These are phyloP conservation scores for Deroplatys truncata DNA, from an alignment of 2,888 invertebrate genomes.

Conservation along the genomic window DNA sequence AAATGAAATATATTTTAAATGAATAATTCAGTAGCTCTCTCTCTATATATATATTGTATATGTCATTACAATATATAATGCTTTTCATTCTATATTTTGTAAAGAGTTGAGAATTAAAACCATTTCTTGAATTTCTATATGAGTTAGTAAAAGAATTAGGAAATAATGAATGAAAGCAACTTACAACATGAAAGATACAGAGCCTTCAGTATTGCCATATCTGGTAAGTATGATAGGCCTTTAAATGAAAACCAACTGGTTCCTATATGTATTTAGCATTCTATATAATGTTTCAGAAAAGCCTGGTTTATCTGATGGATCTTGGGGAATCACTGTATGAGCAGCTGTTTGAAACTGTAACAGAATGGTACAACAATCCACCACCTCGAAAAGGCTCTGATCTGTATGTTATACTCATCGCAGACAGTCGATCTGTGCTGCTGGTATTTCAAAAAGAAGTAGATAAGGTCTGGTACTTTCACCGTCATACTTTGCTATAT, in stretches of 20 bases:
- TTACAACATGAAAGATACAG: too few relatives aligned
- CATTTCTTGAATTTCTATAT: too few relatives aligned
- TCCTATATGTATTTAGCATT: background rate
- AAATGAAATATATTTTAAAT: background rate
- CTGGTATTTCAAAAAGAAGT: conserved; percentile 48
- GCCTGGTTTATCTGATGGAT: conserved; percentile 46
- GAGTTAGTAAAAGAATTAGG: too few relatives aligned
- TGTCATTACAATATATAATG: too few relatives aligned
- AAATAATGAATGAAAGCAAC: too few relatives aligned
- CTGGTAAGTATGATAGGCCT: background rate
- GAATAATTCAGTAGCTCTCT: too few relatives aligned
- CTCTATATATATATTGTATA: too few relatives aligned
- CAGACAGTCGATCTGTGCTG: conserved; percentile 50
- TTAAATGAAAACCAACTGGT: background rate
- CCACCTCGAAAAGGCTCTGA: conserved; percentile 39
- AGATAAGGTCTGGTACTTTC: conserved; percentile 36
- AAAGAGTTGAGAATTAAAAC: too few relatives aligned
- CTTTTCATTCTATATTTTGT: too few relatives aligned
- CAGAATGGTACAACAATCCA: conserved; percentile 45
- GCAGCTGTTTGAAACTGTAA: conserved; percentile 45
- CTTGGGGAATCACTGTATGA: conserved; percentile 43
- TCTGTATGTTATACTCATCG: conserved; percentile 50
- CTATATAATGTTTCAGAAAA: conserved; percentile 42
- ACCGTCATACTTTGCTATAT: background rate
- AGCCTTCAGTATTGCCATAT: too few relatives aligned